These are phyloP conservation scores for Stegophylla sp. DNA, from an alignment of 2,888 invertebrate genomes.

Conservation along the genomic window DNA sequence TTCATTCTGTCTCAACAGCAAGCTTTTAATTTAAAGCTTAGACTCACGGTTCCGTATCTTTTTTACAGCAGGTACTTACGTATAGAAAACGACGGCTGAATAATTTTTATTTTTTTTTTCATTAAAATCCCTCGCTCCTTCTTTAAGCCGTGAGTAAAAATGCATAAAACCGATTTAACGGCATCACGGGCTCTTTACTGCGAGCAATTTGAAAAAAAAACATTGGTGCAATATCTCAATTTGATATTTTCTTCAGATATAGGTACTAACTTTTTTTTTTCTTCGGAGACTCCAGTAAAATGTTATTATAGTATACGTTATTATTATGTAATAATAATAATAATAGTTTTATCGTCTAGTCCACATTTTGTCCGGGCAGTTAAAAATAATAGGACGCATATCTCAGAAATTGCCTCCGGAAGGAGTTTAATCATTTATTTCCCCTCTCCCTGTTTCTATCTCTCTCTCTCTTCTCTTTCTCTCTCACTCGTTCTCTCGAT, in stretches of 20 bases:
- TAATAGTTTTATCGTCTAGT: slow-evolving; percentile 4
- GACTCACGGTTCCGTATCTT: background rate
- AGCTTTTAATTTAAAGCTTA: background rate
- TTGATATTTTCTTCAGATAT: slow-evolving; percentile 27
- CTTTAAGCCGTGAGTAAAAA: background rate
- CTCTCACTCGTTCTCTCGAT: too few species aligned
- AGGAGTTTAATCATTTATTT: background rate
- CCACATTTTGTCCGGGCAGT: background rate
- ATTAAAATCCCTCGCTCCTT: background rate
- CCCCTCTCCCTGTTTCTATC: too few species aligned
- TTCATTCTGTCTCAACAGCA: background rate
- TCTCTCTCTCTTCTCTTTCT: too few species aligned
- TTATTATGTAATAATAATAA: background rate
- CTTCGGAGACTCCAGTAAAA: background rate
- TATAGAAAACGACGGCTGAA: background rate
- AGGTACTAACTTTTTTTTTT: too few species aligned
- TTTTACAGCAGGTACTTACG: background rate
- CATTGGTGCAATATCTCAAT: background rate
- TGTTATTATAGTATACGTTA: background rate
- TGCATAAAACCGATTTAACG: background rate
- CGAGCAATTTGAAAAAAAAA: background rate
- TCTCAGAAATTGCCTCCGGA: background rate
- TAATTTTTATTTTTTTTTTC: too few species aligned
- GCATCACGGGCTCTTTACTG: background rate
- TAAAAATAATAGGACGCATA: background rate